A percentile compares a stretch with the other conserved stretches of the same genome.
Evolutionary conservation across 1,140 invertebrate genomes (phyloP).

Genomic region (Aphis craccivora): DNA sequence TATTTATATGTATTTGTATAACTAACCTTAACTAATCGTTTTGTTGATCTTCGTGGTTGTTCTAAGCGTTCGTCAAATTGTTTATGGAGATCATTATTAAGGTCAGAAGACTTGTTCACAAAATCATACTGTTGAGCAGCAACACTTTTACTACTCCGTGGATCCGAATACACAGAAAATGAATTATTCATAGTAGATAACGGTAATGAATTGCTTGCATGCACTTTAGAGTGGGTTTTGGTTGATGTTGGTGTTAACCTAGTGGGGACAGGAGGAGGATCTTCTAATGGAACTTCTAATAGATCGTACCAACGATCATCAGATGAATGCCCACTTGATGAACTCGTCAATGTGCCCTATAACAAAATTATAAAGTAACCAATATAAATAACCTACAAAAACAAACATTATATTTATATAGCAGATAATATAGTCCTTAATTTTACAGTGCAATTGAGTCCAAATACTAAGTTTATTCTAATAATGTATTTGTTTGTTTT

Average conservation of each 20-base stretch:
- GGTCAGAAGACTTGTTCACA: constrained; percentile 49
- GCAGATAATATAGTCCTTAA: too few species aligned
- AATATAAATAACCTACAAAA: background rate
- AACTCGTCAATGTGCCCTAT: constrained; percentile 70
- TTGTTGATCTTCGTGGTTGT: constrained; percentile 54
- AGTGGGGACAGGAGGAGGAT: constrained; percentile 68
- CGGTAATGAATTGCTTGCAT: constrained; percentile 65
- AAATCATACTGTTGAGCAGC: constrained; percentile 58
- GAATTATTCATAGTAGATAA: constrained; percentile 64
- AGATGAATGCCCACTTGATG: constrained; percentile 72
- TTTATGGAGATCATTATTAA: constrained; percentile 65
- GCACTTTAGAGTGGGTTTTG: constrained; percentile 61
- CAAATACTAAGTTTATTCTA: too few species aligned
- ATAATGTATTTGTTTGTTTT: too few species aligned
- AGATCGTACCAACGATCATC: constrained; percentile 75
- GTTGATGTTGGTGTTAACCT: constrained; percentile 60
- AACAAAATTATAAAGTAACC: background rate
- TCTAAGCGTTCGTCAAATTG: constrained; percentile 53
- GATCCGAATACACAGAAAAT: constrained; percentile 61
- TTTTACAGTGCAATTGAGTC: too few species aligned
- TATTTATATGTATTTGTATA: background rate
- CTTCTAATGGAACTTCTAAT: constrained; percentile 63
- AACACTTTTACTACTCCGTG: constrained; percentile 42
- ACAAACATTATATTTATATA: background rate
- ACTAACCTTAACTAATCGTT: constrained; percentile 53